Conservation (phyloP, 2,888 invertebrate species). For the Pterostichus niger region DNA sequence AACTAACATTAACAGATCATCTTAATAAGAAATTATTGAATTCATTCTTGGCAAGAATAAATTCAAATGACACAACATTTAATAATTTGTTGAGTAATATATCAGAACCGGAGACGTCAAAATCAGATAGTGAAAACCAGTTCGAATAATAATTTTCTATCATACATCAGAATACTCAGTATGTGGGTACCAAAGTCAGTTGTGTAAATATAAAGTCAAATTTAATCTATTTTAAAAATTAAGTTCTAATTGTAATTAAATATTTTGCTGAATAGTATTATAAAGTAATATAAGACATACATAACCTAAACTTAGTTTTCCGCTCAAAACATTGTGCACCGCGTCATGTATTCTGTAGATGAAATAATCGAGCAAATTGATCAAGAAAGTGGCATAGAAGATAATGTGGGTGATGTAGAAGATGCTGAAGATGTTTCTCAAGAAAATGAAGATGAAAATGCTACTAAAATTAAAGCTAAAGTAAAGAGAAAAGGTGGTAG, state of each 20-base stretch:
- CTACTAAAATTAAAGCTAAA: conserved; percentile 77
- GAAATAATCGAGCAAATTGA: conserved; percentile 67
- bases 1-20: conserved; percentile 83
- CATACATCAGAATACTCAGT: conserved; percentile 67
- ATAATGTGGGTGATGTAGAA: conserved; percentile 76
- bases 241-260: too few species aligned
- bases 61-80: conserved; percentile 70
- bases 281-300: conserved; percentile 62
- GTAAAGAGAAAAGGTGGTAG: conserved; percentile 80
- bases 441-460: conserved; percentile 75
- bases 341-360: conserved; percentile 68
- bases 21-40: conserved; percentile 83
- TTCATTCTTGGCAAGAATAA: conserved; percentile 82
- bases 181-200: too few species aligned
- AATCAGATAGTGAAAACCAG: conserved; percentile 48
- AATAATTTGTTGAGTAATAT: conserved; percentile 56
- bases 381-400: conserved; percentile 67
- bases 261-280: too few species aligned
- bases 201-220: too few species aligned
- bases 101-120: conserved; percentile 10
- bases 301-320: conserved; percentile 45
- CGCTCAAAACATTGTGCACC: conserved; percentile 67
- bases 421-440: conserved; percentile 75
- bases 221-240: too few species aligned
- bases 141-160: conserved; percentile 67